Base-by-base conservation (phyloP, 2,113 vertebrate species). In the Panthera leo region DNA sequence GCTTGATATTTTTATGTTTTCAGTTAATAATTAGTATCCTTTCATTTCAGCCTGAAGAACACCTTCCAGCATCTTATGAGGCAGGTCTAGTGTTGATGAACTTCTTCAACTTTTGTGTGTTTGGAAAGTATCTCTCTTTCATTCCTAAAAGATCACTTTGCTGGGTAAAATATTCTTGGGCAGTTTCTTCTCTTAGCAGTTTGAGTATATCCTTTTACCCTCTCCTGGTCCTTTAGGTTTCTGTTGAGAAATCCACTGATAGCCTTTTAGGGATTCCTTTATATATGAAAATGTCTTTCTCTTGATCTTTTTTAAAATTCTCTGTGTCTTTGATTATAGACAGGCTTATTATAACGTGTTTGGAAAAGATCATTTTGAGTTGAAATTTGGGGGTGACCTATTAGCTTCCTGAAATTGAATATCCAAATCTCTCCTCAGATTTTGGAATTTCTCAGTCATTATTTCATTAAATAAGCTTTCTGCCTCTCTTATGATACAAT, bases 41-140 rank as follows among this genome's bases (percentile, higher is more conserved):
- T 65, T 90, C 31, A 51, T 90, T 79, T 90, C 42, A 65, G 58
- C 75, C 79, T 79, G 88, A 90, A 90, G 23, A 90, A 90, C 25
- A 48, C 58, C 73, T 79, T 79, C 48, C 42, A 79, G 21, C 31
- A 79, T 16, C 75, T 79, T 36, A 34, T 51, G 27, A 79, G 45
- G 45, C 14, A 10, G 42, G 23, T 36, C 75, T 67, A 48, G 27
- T 29, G 34, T 42, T 36, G 58, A 21, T 36, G 5, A 88, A 90
- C 23, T 79, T 76, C 42, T 15, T 48, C 42, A 76, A 2, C 42
- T 29, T 55, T 80, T 55, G 48, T 80, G 58, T 61, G 58, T 80
- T 53, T 55, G 78, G 31, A 80, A 80, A 55, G 5, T 80, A 23
- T 80, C 48, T 55, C 39, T 75, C 39, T 75, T 90, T 90, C 73